Base-by-base conservation (phyloP, 2,113 vertebrate species). In the Fregata magnificens region DNA sequence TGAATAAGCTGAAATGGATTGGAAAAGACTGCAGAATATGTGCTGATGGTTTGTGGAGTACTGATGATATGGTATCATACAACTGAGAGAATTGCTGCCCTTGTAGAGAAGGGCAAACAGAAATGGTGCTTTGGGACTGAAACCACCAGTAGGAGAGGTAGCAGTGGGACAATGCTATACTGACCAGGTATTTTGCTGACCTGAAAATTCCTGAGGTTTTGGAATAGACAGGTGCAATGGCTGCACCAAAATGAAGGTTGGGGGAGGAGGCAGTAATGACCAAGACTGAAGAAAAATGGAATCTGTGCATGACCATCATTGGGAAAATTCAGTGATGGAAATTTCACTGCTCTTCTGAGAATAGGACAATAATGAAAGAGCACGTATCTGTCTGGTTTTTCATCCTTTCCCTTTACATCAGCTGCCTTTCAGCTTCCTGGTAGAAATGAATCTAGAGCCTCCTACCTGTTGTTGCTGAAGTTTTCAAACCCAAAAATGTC, bases 401-500 rank as follows among this genome's bases (percentile, higher is more conserved):
- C 10, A 15, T 91, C 91, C 62, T 70, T 69, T 78, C 42, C 12
- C 11, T 85, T 85, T 59, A 73, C 9, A 81, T 71, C 47, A 56
- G 8, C 45, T 84, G 62, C 44, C 74, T 93, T 91, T 74, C 11
- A 42, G 26, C 52, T 80, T 58, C 38, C 50, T 13, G 28, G 36
- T 79, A 62, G 12, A 85, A 84, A 47, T 38, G 2, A 73, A 62
- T 61, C 36, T 53, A 40, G 32, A 82, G 32, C 32, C 62, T 90
- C 91, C 61, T 97, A 99, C 99, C 99, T 99, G 97, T 99, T 99
- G 77, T 98, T 99, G n/a, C 84, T 98, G 94, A 99, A 99, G 96
- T 99, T 99, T 98, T 99, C 99, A 98, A 99, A 99, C 44, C 99
- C 99, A 93, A 99, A 99, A 98, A 99, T 99, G 93, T 99, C 99